Conservation (phyloP, 2,797 vertebrate species). For the Characodon lateralis region DNA sequence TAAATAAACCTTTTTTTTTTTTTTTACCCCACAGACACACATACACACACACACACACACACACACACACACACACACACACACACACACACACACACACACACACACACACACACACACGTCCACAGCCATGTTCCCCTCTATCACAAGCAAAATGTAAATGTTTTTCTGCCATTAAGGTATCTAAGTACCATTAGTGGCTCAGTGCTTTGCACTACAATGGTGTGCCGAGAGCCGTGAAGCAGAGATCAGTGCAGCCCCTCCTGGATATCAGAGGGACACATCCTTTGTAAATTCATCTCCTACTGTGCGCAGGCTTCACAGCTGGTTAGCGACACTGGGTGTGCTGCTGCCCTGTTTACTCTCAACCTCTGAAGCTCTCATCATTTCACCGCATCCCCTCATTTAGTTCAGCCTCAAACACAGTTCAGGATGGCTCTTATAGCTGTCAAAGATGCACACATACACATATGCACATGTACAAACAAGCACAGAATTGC, state of each 20-base stretch:
- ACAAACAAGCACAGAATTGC: slow-evolving; percentile 18
- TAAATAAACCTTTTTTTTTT: neutral
- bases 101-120: slow-evolving; percentile 10
- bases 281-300: slow-evolving; percentile 83
- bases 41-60: no score
- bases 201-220: slow-evolving; percentile 79
- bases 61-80: slow-evolving; percentile 11
- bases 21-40: neutral
- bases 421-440: slow-evolving; percentile 44
- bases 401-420: slow-evolving; percentile 44
- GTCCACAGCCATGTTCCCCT: slow-evolving; percentile 30
- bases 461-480: slow-evolving; percentile 32
- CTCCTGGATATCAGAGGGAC: slow-evolving; percentile 81
- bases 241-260: slow-evolving; percentile 79
- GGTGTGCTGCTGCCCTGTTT: slow-evolving; percentile 80
- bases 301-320: slow-evolving; percentile 82
- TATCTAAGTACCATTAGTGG: slow-evolving; percentile 76
- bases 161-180: slow-evolving; percentile 75
- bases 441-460: slow-evolving; percentile 54
- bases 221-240: slow-evolving; percentile 74
- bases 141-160: slow-evolving; percentile 71
- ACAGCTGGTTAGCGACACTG: slow-evolving; percentile 83
- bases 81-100: slow-evolving; percentile 15
- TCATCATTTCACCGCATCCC: slow-evolving; percentile 50
- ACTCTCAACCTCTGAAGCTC: slow-evolving; percentile 73